phyloP scores from a whole-genome alignment of 2,888 invertebrate species.

The Agriopis aurantiaria region DNA sequence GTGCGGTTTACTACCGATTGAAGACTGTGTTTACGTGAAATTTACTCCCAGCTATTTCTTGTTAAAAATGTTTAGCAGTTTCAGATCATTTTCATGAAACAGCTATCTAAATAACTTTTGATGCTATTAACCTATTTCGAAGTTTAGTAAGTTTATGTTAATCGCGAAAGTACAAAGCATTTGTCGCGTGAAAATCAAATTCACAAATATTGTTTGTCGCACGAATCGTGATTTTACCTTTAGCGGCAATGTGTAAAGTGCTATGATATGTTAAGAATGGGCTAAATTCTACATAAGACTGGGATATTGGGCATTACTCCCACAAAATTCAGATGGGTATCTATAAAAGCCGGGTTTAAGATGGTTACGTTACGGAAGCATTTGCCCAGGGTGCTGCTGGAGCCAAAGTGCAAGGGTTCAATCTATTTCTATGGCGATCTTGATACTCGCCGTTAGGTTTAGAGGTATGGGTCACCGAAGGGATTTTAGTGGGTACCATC shows the following conservation, averaged over 20 bases:
- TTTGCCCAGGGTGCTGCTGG: too few relatives aligned
- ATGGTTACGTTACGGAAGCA: too few relatives aligned
- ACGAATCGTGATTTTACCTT: conserved; percentile 50
- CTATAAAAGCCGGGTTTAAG: too few relatives aligned
- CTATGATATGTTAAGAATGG: conserved; percentile 24
- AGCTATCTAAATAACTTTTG: conserved; percentile 4
- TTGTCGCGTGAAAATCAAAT: conserved; percentile 23
- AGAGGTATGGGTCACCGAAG: too few relatives aligned
- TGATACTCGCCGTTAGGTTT: too few relatives aligned
- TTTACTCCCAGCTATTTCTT: conserved; percentile 26
- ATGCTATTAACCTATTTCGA: conserved; percentile 21
- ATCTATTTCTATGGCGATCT: too few relatives aligned
- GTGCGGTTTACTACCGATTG: not conserved
- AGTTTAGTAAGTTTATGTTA: conserved; percentile 32
- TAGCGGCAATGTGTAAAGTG: conserved; percentile 46
- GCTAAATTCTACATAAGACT: not conserved
- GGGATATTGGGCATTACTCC: not conserved
- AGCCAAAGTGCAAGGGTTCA: too few relatives aligned
- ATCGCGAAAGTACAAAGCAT: conserved; percentile 41
- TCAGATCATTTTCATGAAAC: conserved; percentile 7
- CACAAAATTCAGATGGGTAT: too few relatives aligned
- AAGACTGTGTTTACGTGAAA: conserved; percentile 7
- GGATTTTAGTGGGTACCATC: too few relatives aligned
- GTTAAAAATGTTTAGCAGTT: conserved; percentile 8
- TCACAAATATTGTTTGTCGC: conserved; percentile 41